A percentile compares a stretch with the other conserved stretches of the same genome.
phyloP scores from a whole-genome alignment of 2,888 invertebrate species.

The Lochmaea crataegi region DNA sequence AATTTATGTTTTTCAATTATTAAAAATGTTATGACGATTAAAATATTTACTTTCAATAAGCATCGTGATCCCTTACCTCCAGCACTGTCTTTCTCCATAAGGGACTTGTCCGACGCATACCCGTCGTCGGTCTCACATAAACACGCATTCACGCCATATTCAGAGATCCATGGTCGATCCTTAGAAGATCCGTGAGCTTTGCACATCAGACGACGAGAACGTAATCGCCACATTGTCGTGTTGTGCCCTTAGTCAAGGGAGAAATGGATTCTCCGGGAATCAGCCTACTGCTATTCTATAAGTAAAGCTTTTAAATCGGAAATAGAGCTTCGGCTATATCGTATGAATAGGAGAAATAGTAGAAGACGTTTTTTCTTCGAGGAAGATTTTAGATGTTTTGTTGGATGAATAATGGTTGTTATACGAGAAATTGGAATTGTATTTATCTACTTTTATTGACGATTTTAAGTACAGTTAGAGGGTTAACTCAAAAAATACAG shows the following conservation, averaged over 20 bases:
- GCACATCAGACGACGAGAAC: constrained; percentile 58
- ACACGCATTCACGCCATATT: constrained; percentile 8
- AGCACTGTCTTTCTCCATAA: background rate
- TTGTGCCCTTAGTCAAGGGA: constrained; percentile 5
- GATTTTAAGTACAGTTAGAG: background rate
- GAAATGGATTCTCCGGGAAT: constrained; percentile 18
- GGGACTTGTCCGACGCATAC: background rate
- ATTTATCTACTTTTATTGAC: background rate
- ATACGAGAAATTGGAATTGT: no score
- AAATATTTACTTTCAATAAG: background rate
- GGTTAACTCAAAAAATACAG: no score
- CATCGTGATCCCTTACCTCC: background rate
- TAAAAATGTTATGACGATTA: no score
- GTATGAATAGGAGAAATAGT: constrained; percentile 4
- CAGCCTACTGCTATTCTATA: constrained; percentile 48
- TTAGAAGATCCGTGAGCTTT: constrained; percentile 56
- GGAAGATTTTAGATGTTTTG: constrained; percentile 15
- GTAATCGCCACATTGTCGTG: constrained; percentile 60
- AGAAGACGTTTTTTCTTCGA: constrained; percentile 6
- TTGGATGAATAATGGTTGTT: background rate
- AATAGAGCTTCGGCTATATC: constrained; percentile 8
- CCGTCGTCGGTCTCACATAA: constrained; percentile 3
- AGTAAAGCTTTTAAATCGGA: constrained; percentile 51
- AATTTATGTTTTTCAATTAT: background rate
- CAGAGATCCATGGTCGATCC: constrained; percentile 54